A percentile compares a stretch with the other conserved stretches of the same genome.
These are phyloP conservation scores for Limnothrissa miodon DNA, from an alignment of 2,113 vertebrate species.

Conservation along the genomic window DNA sequence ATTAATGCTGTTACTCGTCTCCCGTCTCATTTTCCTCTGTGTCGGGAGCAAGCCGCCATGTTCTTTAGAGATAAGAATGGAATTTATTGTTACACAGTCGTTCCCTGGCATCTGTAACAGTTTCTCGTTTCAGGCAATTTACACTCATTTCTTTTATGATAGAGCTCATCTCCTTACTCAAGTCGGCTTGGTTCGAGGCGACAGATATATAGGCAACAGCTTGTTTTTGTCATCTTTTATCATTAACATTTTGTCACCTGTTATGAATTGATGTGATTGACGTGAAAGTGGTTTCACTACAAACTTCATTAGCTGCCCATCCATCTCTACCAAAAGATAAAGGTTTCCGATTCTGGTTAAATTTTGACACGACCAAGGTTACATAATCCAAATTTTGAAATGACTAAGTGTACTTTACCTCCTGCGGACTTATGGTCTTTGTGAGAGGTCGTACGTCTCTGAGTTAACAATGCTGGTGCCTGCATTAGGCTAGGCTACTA, in stretches of 20 bases:
- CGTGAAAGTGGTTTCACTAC: not conserved
- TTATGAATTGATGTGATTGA: not conserved
- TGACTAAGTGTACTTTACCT: not conserved
- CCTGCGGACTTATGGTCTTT: not conserved
- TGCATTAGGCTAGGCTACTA: not conserved
- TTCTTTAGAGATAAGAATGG: slow-evolving; percentile 63
- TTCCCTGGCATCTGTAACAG: slow-evolving; percentile 55
- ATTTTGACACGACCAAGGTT: not conserved
- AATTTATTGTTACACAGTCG: slow-evolving; percentile 56
- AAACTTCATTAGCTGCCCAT: not conserved
- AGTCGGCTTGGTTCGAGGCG: not conserved
- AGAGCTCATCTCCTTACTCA: not conserved
- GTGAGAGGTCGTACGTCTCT: not conserved
- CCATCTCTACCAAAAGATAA: not conserved
- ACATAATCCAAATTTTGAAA: not conserved
- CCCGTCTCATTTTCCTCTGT: slow-evolving; percentile 42
- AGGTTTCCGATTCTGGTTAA: not conserved
- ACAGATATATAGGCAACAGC: not conserved
- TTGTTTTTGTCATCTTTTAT: not conserved
- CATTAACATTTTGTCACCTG: not conserved
- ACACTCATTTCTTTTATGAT: slow-evolving; percentile 29
- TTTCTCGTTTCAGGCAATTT: slow-evolving; percentile 37
- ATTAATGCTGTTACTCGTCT: slow-evolving; percentile 74
- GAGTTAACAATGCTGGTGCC: not conserved
- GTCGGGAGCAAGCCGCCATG: slow-evolving; percentile 51